phyloP scores from a whole-genome alignment of 2,797 vertebrate genomes.

The Hippopotamyrus pictus region DNA sequence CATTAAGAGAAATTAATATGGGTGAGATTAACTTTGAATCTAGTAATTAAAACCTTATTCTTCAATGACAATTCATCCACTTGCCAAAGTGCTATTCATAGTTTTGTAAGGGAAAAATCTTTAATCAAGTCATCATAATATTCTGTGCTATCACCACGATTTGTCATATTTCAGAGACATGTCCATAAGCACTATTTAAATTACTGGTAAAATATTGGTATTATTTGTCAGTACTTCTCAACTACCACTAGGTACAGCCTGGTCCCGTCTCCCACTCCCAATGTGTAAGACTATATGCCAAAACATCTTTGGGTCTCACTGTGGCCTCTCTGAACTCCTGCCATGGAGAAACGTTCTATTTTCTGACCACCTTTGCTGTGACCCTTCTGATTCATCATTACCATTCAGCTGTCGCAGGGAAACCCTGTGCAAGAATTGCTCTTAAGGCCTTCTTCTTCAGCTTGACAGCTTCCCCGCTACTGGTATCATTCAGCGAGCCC shows the following conservation, averaged over 20 bases:
- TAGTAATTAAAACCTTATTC: not conserved
- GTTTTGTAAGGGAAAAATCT: not conserved
- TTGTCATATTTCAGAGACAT: not conserved
- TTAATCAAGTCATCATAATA: not conserved
- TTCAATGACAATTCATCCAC: not conserved
- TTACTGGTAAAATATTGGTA: not conserved
- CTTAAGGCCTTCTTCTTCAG: not conserved
- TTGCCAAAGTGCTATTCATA: not conserved
- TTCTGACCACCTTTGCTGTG: not conserved
- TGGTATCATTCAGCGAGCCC: not conserved
- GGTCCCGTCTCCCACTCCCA: not conserved
- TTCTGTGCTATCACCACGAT: not conserved
- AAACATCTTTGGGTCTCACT: not conserved
- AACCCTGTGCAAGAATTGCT: not conserved
- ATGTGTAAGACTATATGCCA: not conserved
- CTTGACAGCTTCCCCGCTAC: not conserved
- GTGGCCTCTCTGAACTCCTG: not conserved
- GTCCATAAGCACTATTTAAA: not conserved
- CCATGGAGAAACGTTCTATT: not conserved
- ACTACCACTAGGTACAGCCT: not conserved
- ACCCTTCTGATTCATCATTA: not conserved
- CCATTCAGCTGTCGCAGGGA: not conserved
- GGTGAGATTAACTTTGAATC: not conserved
- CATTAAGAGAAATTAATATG: not conserved
- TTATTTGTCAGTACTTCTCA: not conserved